Base-by-base conservation (phyloP, 2,888 invertebrate genomes). In the Nemoura dubitans region DNA sequence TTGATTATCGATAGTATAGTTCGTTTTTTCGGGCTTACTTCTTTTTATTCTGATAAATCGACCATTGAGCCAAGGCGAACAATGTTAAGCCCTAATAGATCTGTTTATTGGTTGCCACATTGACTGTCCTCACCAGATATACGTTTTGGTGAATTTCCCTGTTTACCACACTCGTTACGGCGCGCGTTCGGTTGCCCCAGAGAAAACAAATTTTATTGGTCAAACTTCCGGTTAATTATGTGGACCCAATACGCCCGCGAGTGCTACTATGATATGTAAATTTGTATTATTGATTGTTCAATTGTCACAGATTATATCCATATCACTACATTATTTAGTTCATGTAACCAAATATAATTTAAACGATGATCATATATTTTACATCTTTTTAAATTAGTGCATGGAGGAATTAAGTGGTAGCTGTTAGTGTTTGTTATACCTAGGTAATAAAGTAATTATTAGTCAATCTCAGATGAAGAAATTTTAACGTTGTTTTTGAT, bases 291-390 rank as follows among this genome's bases (percentile, higher is more conserved):
- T 59, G 59, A 59, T 59, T 59, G 59, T 59, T 16, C 59, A 59
- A 59, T 59, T 59, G 59, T 59, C 59, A 59, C 59, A 59, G 59
- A 59, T 59, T 59, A 59, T 59, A 59, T 59, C 59, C n/a, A n/a
- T n/a, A 21, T 59, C 1, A 21, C 59, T 59, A 21, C 59, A 59
- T 59, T 59, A 59, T 59, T 59, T 10, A 59, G 59, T 59, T 6
- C 36, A 14, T 59, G 14, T 14, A 59, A 21, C 59, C 16, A 59
- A 59, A n/a, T n/a, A n/a, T 59, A 21, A 59, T 21, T 59, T 59
- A 59, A 59, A 59, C 21, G 59, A 21, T 59, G 59, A 2, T 59
- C 3, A 59, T 21, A 3, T 59, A 59, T 21, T 21, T 21, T 21
- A 59, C 59, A 21, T 7, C 21, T 59, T 59, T 59, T 59, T 59